These are phyloP conservation scores for Myzus persicae DNA, from an alignment of 1,140 invertebrate species.

Conservation along the genomic window DNA sequence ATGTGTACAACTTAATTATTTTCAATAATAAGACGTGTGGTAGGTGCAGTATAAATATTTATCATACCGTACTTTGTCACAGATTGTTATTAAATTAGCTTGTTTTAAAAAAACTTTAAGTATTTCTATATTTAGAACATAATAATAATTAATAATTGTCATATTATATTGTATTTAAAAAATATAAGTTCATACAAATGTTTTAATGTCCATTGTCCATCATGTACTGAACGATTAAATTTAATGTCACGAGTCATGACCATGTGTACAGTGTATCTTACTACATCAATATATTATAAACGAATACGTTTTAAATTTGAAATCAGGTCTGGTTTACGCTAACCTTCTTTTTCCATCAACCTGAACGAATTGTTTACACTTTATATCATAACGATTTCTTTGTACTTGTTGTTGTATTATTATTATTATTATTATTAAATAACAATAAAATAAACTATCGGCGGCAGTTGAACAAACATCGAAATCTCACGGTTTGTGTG, in stretches of 20 bases:
- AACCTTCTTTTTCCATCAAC: too few relatives aligned
- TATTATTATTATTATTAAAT: background rate
- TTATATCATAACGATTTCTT: background rate
- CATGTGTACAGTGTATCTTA: background rate
- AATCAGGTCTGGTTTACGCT: background rate
- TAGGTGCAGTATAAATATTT: background rate
- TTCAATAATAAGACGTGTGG: background rate
- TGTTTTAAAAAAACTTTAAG: background rate
- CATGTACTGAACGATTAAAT: background rate
- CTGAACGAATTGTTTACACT: background rate
- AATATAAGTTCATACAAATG: background rate
- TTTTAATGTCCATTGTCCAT: background rate
- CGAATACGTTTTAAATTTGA: background rate
- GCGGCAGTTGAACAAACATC: slow-evolving; percentile 27
- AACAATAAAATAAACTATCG: background rate
- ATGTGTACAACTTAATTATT: background rate
- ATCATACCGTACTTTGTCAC: background rate
- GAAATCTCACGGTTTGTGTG: slow-evolving; percentile 3
- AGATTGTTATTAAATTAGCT: background rate
- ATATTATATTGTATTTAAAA: background rate
- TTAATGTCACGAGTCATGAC: background rate
- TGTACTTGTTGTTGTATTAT: background rate
- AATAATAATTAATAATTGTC: too few relatives aligned
- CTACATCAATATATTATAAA: background rate
- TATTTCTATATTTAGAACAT: background rate